Evolutionary conservation across 2,113 vertebrate genomes (phyloP), one percentile per base, ranked within the genome.

Genomic region (Heliornis fulica): DNA sequence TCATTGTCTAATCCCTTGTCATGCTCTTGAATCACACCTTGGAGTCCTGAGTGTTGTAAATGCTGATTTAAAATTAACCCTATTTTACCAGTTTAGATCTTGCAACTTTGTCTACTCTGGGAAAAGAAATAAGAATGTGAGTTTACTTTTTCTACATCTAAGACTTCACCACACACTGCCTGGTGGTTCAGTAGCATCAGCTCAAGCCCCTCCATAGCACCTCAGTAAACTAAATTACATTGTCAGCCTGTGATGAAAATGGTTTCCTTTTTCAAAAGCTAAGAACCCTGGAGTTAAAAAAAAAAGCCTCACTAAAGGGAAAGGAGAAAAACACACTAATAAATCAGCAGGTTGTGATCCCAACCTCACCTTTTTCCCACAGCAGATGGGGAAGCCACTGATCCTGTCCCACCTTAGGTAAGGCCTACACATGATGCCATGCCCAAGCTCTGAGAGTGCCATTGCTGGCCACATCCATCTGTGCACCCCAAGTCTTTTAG

Each of bases 401-500:
- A 48, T 46, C n/a, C 9, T 10, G 1, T 57, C 31, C 48, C 50
- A 59, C 25, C 36, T 77, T 45, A 40, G 18, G 1, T 34, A 34
- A 31, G n/a, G 41, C 59, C 51, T 54, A 12, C 0, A 0, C 6
- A 4, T 4, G 14, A 5, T 11, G 71, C 18, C 29, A 15, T 83
- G 48, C n/a, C n/a, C 45, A 15, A 36, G 32, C 46, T 40, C 36
- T 0, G 0, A 34, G 9, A 25, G 69, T 2, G 6, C 32, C 26
- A 5, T 28, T 38, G 31, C 50, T 75, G 79, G 43, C n/a, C 6
- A 3, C 28, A 56, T 80, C 63, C 15, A 21, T 38, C 34, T 28
- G n/a, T 69, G 31, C 16, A 8, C 16, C 56, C 15, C 32, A 54
- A 18, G 32, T 32, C 26, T 23, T 70, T 78, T 40, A 88, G 71